Evolutionary conservation across 2,888 invertebrate species (phyloP).

Genomic region (Cistogaster globosa): DNA sequence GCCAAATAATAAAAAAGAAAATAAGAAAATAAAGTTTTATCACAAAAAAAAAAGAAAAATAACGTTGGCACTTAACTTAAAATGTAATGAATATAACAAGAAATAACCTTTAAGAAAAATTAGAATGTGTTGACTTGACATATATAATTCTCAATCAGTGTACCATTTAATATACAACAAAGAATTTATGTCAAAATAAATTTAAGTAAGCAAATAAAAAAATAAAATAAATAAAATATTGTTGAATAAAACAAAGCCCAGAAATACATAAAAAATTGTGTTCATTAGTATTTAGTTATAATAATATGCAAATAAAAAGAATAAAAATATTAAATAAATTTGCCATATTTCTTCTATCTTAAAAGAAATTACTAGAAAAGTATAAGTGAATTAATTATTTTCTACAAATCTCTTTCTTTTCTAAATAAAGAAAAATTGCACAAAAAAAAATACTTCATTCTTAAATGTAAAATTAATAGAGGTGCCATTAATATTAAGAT

Average conservation of each 20-base stretch:
- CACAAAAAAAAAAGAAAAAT: too few relatives aligned
- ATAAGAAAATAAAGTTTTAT: conserved; percentile 19
- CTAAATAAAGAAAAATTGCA: neutral
- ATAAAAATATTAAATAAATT: conserved; percentile 26
- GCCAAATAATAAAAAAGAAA: conserved; percentile 11
- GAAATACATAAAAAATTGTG: conserved; percentile 60
- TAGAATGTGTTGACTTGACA: conserved; percentile 53
- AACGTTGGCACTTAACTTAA: too few relatives aligned
- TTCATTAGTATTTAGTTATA: conserved; percentile 66
- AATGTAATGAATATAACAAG: neutral
- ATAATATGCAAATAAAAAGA: conserved; percentile 30
- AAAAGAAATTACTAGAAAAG: conserved; percentile 3
- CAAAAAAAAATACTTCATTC: neutral
- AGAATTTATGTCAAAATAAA: conserved; percentile 35
- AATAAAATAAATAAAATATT: conserved; percentile 24
- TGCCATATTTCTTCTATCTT: neutral
- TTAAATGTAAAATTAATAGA: neutral
- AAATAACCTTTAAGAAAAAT: conserved; percentile 24
- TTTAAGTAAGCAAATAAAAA: too few relatives aligned
- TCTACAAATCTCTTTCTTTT: conserved; percentile 9
- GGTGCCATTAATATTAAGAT: neutral
- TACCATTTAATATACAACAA: conserved; percentile 9
- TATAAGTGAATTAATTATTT: conserved; percentile 12
- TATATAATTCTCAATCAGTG: neutral
- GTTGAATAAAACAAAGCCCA: conserved; percentile 6